These are phyloP conservation scores for Anguilla rostrata DNA, from an alignment of 2,113 vertebrate genomes.

Conservation along the genomic window DNA sequence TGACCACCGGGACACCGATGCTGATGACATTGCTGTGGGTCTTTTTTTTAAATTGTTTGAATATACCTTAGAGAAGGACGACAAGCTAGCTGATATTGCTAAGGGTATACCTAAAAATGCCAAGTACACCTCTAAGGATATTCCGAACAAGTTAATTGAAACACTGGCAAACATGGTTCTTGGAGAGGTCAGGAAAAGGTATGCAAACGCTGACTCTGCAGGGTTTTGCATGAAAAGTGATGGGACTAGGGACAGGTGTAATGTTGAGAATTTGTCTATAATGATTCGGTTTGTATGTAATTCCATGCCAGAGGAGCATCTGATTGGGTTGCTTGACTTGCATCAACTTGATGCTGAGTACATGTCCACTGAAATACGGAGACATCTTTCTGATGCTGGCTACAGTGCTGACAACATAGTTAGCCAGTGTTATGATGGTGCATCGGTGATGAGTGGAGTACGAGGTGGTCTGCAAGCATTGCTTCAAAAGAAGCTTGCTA, in stretches of 20 bases:
- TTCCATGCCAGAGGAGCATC: conserved; percentile 5
- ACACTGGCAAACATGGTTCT: conserved; percentile 4
- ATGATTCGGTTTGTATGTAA: conserved; percentile 6
- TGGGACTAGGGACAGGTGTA: conserved; percentile 14
- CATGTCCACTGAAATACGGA: conserved; percentile 23
- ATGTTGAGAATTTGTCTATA: conserved; percentile 6
- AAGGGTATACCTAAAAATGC: conserved; percentile 4
- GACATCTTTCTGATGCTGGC: conserved; percentile 27
- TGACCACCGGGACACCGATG: no score
- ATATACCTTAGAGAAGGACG: neutral
- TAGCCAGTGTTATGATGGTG: conserved; percentile 36
- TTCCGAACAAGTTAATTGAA: neutral
- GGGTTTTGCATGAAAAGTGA: conserved; percentile 4
- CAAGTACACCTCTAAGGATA: neutral
- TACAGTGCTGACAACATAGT: conserved; percentile 37
- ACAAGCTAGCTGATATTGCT: no score
- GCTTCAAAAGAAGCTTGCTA: conserved; percentile 30
- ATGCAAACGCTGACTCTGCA: neutral
- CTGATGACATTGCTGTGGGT: conserved; percentile 3
- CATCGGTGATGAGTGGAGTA: conserved; percentile 33
- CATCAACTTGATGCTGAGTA: conserved; percentile 15
- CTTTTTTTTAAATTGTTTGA: conserved; percentile 4
- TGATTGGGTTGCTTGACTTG: conserved; percentile 10
- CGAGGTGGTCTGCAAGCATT: conserved; percentile 20
- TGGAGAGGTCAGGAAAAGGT: neutral